phyloP scores from a whole-genome alignment of 2,888 invertebrate genomes.

The Microplitis deprimator region DNA sequence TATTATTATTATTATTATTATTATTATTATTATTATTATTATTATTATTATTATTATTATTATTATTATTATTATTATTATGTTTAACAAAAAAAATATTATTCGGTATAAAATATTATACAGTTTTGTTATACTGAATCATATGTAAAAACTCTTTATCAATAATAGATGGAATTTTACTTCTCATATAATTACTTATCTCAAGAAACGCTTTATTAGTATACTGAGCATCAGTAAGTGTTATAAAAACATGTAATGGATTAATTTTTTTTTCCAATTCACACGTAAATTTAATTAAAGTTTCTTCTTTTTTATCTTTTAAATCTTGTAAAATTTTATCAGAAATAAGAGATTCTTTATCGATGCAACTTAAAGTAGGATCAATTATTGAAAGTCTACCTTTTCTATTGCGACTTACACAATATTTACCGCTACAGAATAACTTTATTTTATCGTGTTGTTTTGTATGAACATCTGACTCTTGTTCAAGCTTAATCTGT shows the following conservation, averaged over 20 bases:
- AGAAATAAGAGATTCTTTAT: constrained; percentile 67
- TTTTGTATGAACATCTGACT: constrained; percentile 67
- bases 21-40: not conserved
- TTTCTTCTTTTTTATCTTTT: constrained; percentile 44
- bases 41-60: not conserved
- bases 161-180: constrained; percentile 58
- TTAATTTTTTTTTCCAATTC: constrained; percentile 56
- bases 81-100: not conserved
- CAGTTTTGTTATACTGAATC: constrained; percentile 54
- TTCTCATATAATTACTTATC: constrained; percentile 58
- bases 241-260: constrained; percentile 59
- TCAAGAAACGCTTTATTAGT: constrained; percentile 61
- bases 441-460: constrained; percentile 58
- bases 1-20: not conserved
- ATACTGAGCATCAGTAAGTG: constrained; percentile 55
- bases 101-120: not conserved
- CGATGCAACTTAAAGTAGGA: constrained; percentile 58
- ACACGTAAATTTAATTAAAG: constrained; percentile 64
- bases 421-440: constrained; percentile 62
- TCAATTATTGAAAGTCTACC: constrained; percentile 52
- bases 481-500: constrained; percentile 62
- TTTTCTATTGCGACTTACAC: constrained; percentile 66
- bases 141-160: constrained; percentile 58
- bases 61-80: not conserved
- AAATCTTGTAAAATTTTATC: constrained; percentile 57